A percentile compares a stretch with the other conserved stretches of the same genome.
These are phyloP conservation scores for Andrena marginata DNA, from an alignment of 2,888 invertebrate genomes.

Conservation along the genomic window DNA sequence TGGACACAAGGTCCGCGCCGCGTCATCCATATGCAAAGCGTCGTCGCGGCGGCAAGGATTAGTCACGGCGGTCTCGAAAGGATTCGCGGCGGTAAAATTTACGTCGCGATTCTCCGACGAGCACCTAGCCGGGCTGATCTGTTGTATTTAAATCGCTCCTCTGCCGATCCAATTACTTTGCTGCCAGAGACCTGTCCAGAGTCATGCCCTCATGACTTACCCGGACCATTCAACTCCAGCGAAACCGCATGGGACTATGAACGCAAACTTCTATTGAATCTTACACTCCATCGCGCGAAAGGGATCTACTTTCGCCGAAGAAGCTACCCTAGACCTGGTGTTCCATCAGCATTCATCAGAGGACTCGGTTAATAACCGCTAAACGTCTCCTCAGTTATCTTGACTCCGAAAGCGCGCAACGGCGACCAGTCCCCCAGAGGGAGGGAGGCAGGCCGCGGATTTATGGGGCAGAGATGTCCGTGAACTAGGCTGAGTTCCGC, in stretches of 20 bases:
- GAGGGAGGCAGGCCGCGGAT: constrained; percentile 51
- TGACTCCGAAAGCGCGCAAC: constrained; percentile 51
- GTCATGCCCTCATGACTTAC: background rate
- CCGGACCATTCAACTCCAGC: no score
- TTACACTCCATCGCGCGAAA: no score
- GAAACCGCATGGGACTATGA: no score
- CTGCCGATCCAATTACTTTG: constrained; percentile 8
- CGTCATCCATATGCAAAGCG: constrained; percentile 80
- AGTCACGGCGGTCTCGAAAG: constrained; percentile 72
- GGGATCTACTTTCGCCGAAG: background rate
- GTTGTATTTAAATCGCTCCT: constrained; percentile 22
- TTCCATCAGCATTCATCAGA: background rate
- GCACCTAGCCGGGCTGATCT: constrained; percentile 41
- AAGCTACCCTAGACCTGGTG: background rate
- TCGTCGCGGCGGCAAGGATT: constrained; percentile 72
- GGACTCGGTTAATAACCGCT: constrained; percentile 66
- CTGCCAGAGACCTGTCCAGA: background rate
- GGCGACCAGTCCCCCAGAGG: constrained; percentile 53
- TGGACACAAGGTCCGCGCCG: constrained; percentile 76
- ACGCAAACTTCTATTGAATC: no score
- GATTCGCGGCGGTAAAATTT: constrained; percentile 47
- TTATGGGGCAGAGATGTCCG: constrained; percentile 60
- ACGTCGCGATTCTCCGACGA: constrained; percentile 21
- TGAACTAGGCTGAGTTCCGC: constrained; percentile 50
- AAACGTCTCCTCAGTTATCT: constrained; percentile 62